These are phyloP conservation scores for Alces alces DNA, from an alignment of 2,113 vertebrate species.

Conservation along the genomic window DNA sequence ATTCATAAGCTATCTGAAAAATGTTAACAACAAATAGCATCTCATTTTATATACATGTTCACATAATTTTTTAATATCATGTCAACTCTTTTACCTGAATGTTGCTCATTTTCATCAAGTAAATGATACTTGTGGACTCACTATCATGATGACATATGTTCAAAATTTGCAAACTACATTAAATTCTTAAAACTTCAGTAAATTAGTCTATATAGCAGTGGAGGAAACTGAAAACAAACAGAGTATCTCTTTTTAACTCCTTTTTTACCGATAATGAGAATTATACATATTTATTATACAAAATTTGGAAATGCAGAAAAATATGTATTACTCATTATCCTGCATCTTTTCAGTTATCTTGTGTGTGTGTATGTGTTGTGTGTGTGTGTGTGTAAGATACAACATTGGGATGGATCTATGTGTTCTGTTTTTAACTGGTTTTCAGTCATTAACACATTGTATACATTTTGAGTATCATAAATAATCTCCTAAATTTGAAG, in stretches of 20 bases:
- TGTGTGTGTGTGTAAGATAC: background rate
- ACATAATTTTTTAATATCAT: background rate
- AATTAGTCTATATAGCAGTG: background rate
- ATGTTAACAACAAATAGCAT: background rate
- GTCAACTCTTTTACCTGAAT: background rate
- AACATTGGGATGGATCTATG: background rate
- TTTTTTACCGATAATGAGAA: background rate
- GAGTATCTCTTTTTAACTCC: background rate
- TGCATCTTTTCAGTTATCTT: background rate
- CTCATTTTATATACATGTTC: background rate
- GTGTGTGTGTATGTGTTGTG: background rate
- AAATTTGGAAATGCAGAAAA: background rate
- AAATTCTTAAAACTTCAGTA: background rate
- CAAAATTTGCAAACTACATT: background rate
- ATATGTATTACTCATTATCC: background rate
- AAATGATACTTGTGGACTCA: background rate
- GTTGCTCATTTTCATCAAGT: background rate
- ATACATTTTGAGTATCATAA: background rate
- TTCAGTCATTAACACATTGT: background rate
- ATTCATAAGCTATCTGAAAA: background rate
- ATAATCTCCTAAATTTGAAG: background rate
- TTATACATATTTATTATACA: background rate
- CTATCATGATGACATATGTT: background rate
- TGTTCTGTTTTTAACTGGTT: background rate
- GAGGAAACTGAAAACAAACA: background rate